These are phyloP conservation scores for Phycodurus eques DNA, from an alignment of 2,113 vertebrate genomes.

Conservation along the genomic window DNA sequence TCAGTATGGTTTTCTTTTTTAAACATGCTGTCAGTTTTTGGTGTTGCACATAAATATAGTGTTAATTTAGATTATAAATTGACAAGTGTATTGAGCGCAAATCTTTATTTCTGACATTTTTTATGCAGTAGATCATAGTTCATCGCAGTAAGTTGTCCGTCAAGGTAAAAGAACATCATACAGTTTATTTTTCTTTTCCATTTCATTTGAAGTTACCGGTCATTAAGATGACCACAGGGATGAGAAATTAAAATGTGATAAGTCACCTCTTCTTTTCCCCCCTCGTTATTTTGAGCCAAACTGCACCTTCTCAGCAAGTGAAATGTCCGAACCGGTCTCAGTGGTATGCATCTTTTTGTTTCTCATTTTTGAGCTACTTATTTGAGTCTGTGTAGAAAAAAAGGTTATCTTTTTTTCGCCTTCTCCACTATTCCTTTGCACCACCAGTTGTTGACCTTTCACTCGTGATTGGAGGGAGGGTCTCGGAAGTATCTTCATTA, in stretches of 20 bases:
- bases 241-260: constrained; percentile 91
- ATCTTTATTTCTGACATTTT: constrained; percentile 68
- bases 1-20: background rate
- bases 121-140: constrained; percentile 74
- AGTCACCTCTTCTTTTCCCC: constrained; percentile 48
- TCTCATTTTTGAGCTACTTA: constrained; percentile 72
- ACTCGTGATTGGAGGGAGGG: constrained; percentile 40
- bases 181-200: constrained; percentile 82
- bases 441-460: constrained; percentile 77
- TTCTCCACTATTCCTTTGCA: constrained; percentile 70
- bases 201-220: constrained; percentile 97
- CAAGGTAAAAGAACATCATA: constrained; percentile 86
- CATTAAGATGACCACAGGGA: constrained; percentile 91
- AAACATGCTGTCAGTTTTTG: background rate
- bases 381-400: constrained; percentile 73
- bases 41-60: background rate
- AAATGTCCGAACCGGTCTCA: constrained; percentile 74
- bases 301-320: constrained; percentile 78
- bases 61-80: background rate
- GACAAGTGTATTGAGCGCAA: constrained; percentile 27
- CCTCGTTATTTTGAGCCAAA: constrained; percentile 62
- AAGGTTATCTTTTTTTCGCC: constrained; percentile 58
- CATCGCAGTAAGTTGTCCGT: constrained; percentile 67
- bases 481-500: constrained; percentile 76
- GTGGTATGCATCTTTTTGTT: constrained; percentile 71